These are phyloP conservation scores for Bombus waltoni DNA, from an alignment of 1,140 invertebrate genomes.

Conservation along the genomic window DNA sequence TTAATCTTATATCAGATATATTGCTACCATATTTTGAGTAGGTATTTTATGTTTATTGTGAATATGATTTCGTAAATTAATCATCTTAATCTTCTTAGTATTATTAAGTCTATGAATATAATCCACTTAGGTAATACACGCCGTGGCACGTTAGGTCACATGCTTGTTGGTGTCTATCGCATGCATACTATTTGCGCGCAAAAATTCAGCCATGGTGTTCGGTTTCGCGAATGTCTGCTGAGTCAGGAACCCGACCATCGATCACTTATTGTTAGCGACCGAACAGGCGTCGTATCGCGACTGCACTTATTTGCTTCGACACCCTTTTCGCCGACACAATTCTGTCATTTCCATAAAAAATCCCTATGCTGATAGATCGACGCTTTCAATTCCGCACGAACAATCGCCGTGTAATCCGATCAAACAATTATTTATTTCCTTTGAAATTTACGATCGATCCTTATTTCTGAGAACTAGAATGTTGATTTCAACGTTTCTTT, in stretches of 20 bases:
- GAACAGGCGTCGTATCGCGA: constrained; percentile 56
- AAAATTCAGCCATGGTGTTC: constrained; percentile 54
- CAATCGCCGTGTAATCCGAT: constrained; percentile 19
- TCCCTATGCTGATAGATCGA: constrained; percentile 37
- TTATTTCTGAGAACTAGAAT: no score
- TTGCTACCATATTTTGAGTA: no score
- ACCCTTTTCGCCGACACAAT: constrained; percentile 60
- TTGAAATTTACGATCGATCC: not conserved
- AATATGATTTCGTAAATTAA: not conserved
- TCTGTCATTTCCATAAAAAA: constrained; percentile 65
- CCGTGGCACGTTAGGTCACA: constrained; percentile 37
- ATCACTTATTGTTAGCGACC: constrained; percentile 63
- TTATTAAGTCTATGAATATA: not conserved
- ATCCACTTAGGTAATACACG: constrained; percentile 32
- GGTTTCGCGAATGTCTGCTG: constrained; percentile 62
- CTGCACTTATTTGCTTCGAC: constrained; percentile 67
- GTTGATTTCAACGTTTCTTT: no score
- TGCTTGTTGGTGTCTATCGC: constrained; percentile 38
- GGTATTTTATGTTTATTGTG: no score
- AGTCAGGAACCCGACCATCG: constrained; percentile 62
- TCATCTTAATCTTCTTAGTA: not conserved
- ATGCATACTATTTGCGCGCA: constrained; percentile 36
- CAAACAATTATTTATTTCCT: not conserved
- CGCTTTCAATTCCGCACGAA: constrained; percentile 36
- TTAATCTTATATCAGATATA: no score